These are phyloP conservation scores for Gymnopithys bicolor DNA, from an alignment of 2,797 vertebrate genomes.

Conservation along the genomic window DNA sequence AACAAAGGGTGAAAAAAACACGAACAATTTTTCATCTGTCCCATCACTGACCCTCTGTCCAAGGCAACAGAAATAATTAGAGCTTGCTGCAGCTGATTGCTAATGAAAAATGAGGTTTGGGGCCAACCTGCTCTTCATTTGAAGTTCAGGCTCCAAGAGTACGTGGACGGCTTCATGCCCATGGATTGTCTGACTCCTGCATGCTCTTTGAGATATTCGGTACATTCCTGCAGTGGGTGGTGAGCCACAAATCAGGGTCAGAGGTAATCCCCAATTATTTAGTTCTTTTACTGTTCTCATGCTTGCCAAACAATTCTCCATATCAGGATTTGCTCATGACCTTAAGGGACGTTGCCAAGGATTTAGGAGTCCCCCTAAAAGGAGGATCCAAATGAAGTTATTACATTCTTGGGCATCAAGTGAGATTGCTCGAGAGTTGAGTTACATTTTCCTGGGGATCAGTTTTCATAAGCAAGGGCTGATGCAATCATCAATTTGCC, in stretches of 20 bases:
- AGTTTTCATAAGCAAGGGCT: slow-evolving; percentile 43
- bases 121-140: neutral
- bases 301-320: slow-evolving; percentile 55
- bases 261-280: slow-evolving; percentile 69
- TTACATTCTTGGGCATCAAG: slow-evolving; percentile 32
- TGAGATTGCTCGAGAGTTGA: slow-evolving; percentile 32
- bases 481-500: slow-evolving; percentile 46
- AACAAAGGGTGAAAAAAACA: neutral
- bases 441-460: slow-evolving; percentile 58
- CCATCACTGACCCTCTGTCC: neutral
- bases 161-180: slow-evolving; percentile 19
- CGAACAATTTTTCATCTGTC: neutral
- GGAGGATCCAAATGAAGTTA: slow-evolving; percentile 44
- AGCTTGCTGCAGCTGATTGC: neutral
- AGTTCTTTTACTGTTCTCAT: slow-evolving; percentile 50
- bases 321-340: slow-evolving; percentile 62
- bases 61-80: slow-evolving; percentile 1
- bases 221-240: slow-evolving; percentile 63
- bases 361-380: slow-evolving; percentile 67
- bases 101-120: slow-evolving; percentile 22
- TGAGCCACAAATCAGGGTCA: slow-evolving; percentile 55
- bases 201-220: slow-evolving; percentile 29
- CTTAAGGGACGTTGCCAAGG: slow-evolving; percentile 60
- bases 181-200: slow-evolving; percentile 10
- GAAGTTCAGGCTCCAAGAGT: neutral